phyloP scores from a whole-genome alignment of 1,140 invertebrate species.

The Harpegnathos saltator region DNA sequence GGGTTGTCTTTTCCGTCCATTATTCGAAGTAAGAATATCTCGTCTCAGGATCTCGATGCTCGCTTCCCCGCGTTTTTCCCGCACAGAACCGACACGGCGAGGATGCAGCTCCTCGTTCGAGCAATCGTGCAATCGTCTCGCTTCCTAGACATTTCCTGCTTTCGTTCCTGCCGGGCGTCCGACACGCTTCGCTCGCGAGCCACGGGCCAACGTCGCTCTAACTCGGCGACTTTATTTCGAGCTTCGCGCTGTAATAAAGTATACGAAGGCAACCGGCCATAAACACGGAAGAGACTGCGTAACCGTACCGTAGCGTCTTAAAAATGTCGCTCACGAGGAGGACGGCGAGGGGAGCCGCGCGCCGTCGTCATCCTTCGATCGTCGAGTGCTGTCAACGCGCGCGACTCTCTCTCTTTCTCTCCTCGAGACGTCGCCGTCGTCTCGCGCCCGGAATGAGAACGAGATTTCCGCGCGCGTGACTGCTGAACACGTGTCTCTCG shows the following conservation, averaged over 20 bases:
- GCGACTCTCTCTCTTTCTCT: background rate
- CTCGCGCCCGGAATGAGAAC: slow-evolving; percentile 22
- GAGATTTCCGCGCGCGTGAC: slow-evolving; percentile 21
- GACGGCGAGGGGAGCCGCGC: background rate
- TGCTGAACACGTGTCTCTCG: slow-evolving; percentile 39
- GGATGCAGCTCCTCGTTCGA: too few species aligned
- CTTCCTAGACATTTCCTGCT: too few species aligned
- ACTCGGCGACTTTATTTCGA: slow-evolving; percentile 37
- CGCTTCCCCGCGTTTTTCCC: too few species aligned
- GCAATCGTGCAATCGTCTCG: too few species aligned
- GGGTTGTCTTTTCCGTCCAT: too few species aligned
- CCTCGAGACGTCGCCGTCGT: background rate
- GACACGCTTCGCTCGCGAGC: too few species aligned
- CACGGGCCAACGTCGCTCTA: background rate
- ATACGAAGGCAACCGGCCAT: slow-evolving; percentile 15
- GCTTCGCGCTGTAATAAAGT: slow-evolving; percentile 33
- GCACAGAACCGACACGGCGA: too few species aligned
- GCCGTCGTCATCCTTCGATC: slow-evolving; percentile 29
- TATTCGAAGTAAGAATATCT: too few species aligned
- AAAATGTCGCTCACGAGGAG: slow-evolving; percentile 12
- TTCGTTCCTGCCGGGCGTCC: too few species aligned
- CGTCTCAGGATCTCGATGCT: too few species aligned
- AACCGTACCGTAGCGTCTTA: slow-evolving; percentile 6
- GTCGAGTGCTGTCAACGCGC: slow-evolving; percentile 22
- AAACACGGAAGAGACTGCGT: slow-evolving; percentile 29